Base-by-base conservation (phyloP, 1,140 invertebrate species). In the Lithobius niger region DNA sequence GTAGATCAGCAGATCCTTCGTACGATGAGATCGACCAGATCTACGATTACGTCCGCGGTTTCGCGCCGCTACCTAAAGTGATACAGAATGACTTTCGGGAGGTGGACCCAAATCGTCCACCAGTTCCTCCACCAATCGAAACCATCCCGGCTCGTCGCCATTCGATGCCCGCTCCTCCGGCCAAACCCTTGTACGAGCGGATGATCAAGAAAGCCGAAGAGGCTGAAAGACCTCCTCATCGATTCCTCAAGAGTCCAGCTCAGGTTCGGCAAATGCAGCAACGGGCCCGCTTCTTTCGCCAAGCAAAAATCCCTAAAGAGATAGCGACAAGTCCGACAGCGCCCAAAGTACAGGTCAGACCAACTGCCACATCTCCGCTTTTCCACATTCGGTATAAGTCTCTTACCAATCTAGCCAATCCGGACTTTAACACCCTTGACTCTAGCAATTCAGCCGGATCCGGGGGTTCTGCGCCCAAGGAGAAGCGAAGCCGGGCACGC, bases 21-120 rank as follows among this genome's bases (percentile, higher is more conserved):
- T 93, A 94, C 71, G 88, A 94, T 62, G 91, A 97, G 71, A 93
- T 95, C 60, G 91, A 97, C 74, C 88, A 94, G 70, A 91, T 97
- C 56, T 97, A 97, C 68, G 88, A 92, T 66, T 96, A 95, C 67
- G 89, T 97, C 0, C 75, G 91, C 45, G 91, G 91, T 0, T 86
- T 93, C 63, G 86, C 86, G 15, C 88, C 89, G 0, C 73, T 93
- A 27, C 88, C 88, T 0, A 89, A 88, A 67, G 42, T 40, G 52
- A n/a, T 31, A 10, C 6, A 47, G 18, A 47, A 47, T 24, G 22
- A 47, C 6, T 19, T 18, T 18, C 22, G 6, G 6, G 22, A n/a
- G 16, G 18, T 19, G n/a, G 19, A 2, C 43, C 16, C 4, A 19
- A 16, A 49, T 55, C 15, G 3, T 47, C 58, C 57, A 42, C 62